A percentile compares a stretch with the other conserved stretches of the same genome.
Evolutionary conservation across 2,888 invertebrate species (phyloP).

Genomic region (Micoletzkya japonica): DNA sequence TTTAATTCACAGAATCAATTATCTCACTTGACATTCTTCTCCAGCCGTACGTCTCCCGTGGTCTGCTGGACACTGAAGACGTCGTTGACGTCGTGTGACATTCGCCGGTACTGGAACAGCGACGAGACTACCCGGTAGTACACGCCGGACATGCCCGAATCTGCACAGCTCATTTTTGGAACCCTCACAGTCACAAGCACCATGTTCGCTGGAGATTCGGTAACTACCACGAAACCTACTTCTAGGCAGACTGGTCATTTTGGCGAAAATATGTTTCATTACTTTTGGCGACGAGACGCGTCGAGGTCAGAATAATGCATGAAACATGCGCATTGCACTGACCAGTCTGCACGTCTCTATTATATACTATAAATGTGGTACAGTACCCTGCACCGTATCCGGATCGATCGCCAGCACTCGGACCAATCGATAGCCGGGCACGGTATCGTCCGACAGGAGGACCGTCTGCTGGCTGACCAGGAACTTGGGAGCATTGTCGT

Average conservation of each 20-base stretch:
- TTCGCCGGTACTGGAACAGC: conserved; percentile 15
- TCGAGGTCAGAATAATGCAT: no score
- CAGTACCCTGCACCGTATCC: background rate
- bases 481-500: conserved; percentile 23
- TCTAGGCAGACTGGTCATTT: background rate
- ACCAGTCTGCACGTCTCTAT: background rate
- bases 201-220: no score
- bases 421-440: background rate
- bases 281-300: no score
- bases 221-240: no score
- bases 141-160: background rate
- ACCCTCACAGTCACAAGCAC: background rate
- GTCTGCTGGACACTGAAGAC: conserved; percentile 15
- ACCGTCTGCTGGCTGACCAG: background rate
- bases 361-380: no score
- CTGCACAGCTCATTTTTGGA: background rate
- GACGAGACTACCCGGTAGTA: conserved; percentile 11
- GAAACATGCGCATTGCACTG: background rate
- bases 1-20: no score
- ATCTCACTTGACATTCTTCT: conserved; percentile 20
- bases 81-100: background rate
- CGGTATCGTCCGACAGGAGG: conserved; percentile 6
- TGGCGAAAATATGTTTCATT: background rate
- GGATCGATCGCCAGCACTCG: conserved; percentile 23
- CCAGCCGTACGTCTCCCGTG: conserved; percentile 12